A percentile compares a stretch with the other conserved stretches of the same genome.
Evolutionary conservation across 2,888 invertebrate species (phyloP).

Genomic region (Toxonevra muliebris): DNA sequence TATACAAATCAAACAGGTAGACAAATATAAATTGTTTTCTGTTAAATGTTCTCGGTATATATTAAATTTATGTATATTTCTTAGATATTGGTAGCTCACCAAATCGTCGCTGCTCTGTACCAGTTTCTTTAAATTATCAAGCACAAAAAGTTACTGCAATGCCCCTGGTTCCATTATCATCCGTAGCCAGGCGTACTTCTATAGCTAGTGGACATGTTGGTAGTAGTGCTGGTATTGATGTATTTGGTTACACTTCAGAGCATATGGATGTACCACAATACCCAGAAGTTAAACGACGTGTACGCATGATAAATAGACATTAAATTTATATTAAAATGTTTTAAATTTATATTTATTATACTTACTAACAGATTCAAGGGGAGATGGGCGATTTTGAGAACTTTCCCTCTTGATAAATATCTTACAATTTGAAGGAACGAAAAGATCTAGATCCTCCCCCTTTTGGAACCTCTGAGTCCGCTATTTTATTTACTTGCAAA

Average conservation of each 20-base stretch:
- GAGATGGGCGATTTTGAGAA: too few species aligned
- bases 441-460: too few species aligned
- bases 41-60: too few species aligned
- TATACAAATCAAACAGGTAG: too few species aligned
- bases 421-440: too few species aligned
- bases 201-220: conserved; percentile 36
- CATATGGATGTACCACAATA: conserved; percentile 38
- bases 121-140: conserved; percentile 51
- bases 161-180: conserved; percentile 19
- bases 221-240: background rate
- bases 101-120: conserved; percentile 54
- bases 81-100: conserved; percentile 2
- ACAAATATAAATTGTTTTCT: too few species aligned
- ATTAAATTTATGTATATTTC: background rate
- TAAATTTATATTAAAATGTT: conserved; percentile 35
- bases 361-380: too few species aligned
- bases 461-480: too few species aligned
- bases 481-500: too few species aligned
- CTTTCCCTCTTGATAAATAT: too few species aligned
- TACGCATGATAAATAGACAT: conserved; percentile 63
- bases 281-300: conserved; percentile 57
- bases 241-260: conserved; percentile 27
- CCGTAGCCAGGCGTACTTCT: conserved; percentile 45
- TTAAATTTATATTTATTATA: too few species aligned
- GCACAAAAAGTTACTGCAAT: conserved; percentile 39